These are phyloP conservation scores for Neodiprion virginianus DNA, from an alignment of 1,140 invertebrate species.

Conservation along the genomic window DNA sequence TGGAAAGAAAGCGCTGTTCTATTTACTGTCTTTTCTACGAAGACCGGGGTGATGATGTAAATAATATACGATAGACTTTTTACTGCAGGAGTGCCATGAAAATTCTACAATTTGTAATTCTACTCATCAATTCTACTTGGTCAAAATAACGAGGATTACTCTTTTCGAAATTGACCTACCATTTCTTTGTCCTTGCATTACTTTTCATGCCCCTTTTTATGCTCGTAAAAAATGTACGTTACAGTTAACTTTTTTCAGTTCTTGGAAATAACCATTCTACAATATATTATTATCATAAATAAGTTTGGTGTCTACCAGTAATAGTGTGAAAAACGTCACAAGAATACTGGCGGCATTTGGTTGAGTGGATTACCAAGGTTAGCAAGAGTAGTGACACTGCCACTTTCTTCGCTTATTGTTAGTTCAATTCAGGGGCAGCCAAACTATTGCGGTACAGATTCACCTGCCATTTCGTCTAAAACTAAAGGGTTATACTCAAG, in stretches of 20 bases:
- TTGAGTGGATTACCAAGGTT: slow-evolving; percentile 48
- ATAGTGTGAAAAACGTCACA: slow-evolving; percentile 50
- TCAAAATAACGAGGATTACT: too few relatives aligned
- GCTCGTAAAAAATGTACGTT: neutral
- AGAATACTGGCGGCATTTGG: slow-evolving; percentile 59
- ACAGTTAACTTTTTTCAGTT: slow-evolving; percentile 34
- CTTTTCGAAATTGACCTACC: too few relatives aligned
- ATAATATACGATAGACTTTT: too few relatives aligned
- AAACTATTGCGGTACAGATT: neutral
- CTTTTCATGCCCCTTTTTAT: neutral
- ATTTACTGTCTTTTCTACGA: too few relatives aligned
- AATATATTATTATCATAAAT: slow-evolving; percentile 65
- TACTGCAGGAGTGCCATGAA: too few relatives aligned
- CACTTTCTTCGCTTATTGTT: neutral
- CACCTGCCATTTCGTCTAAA: too few relatives aligned
- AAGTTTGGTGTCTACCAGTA: slow-evolving; percentile 63
- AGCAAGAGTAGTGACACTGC: slow-evolving; percentile 22
- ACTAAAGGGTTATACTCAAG: too few relatives aligned
- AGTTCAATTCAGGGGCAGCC: neutral
- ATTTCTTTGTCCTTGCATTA: too few relatives aligned
- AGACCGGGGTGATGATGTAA: too few relatives aligned
- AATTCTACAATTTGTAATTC: too few relatives aligned
- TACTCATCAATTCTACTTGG: too few relatives aligned
- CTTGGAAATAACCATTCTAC: slow-evolving; percentile 49
- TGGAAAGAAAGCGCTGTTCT: too few relatives aligned